These are phyloP conservation scores for Calypte anna DNA, from an alignment of 2,113 vertebrate species.

Conservation along the genomic window DNA sequence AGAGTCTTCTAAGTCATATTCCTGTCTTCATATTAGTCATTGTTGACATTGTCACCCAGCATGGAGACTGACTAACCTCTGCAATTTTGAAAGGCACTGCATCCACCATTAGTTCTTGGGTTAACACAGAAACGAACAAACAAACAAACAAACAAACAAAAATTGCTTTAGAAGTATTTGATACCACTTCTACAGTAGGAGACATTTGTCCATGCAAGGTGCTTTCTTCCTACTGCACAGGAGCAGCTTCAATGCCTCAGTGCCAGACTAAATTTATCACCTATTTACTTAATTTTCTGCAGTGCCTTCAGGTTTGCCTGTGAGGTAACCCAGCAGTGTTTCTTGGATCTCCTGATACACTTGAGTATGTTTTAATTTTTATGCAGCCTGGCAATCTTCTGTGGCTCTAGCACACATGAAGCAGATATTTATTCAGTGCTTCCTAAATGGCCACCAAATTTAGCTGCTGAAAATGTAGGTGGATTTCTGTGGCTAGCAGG, in stretches of 20 bases:
- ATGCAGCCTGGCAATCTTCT: background rate
- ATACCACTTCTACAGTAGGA: background rate
- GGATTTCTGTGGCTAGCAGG: background rate
- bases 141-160: background rate
- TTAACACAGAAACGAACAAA: background rate
- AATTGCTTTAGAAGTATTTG: background rate
- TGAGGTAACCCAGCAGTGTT: background rate
- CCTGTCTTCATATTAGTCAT: background rate
- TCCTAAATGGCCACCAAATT: background rate
- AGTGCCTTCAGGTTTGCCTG: background rate
- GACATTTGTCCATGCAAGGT: background rate
- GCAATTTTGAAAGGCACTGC: background rate
- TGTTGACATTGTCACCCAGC: background rate
- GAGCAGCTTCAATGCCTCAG: background rate
- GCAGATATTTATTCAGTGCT: background rate
- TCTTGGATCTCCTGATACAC: background rate
- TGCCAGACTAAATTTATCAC: background rate
- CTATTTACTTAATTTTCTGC: background rate
- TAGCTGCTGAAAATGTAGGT: background rate
- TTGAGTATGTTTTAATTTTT: fast-evolving
- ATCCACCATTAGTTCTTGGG: background rate
- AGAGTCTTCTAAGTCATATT: background rate
- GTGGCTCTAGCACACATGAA: background rate
- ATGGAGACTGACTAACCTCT: background rate
- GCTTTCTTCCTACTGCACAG: background rate